A percentile compares a stretch with the other conserved stretches of the same genome.
Evolutionary conservation across 2,113 vertebrate genomes (phyloP).

Genomic region (Odocoileus virginianus): DNA sequence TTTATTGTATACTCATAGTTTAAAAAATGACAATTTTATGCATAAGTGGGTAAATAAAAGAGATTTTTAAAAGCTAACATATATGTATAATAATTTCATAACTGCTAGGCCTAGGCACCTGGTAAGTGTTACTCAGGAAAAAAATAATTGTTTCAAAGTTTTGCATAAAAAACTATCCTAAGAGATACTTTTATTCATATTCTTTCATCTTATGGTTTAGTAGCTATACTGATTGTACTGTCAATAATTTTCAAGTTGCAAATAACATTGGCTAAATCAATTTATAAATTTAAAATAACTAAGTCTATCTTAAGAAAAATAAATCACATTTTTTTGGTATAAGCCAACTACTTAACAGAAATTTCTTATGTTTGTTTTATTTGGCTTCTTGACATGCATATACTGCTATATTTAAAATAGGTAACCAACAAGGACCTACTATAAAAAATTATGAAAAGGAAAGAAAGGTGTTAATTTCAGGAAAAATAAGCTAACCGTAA

Average conservation of each 20-base stretch:
- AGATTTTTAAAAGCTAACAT: background rate
- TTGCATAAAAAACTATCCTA: background rate
- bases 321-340: background rate
- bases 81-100: background rate
- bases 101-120: background rate
- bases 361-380: background rate
- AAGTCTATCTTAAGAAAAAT: background rate
- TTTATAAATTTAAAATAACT: background rate
- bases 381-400: background rate
- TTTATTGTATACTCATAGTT: background rate
- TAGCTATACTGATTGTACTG: background rate
- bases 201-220: background rate
- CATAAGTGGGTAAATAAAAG: background rate
- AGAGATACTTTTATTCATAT: background rate
- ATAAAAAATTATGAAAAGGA: background rate
- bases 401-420: background rate
- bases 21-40: background rate
- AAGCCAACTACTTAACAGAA: background rate
- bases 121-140: background rate
- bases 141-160: conserved; percentile 10
- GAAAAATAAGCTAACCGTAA: background rate
- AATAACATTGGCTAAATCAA: background rate
- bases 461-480: background rate
- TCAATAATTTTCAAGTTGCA: conserved; percentile 5
- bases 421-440: background rate